Evolutionary conservation across 2,113 vertebrate genomes (phyloP).

Genomic region (Orientallactaga bullata): DNA sequence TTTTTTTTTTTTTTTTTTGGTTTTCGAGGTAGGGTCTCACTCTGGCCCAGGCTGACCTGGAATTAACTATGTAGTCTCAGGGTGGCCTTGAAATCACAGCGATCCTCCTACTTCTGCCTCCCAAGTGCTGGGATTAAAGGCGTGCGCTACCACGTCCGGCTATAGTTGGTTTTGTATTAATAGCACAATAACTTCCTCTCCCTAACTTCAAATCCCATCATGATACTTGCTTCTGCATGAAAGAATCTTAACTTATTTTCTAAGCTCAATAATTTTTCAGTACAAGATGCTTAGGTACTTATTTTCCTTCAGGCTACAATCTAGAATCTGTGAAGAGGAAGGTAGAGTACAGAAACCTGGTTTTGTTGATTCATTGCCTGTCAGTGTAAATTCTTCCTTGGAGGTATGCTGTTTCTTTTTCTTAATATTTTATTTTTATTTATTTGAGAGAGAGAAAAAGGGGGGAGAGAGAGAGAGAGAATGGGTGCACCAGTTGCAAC

Average conservation of each 20-base stretch:
- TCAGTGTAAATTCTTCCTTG: constrained; percentile 61
- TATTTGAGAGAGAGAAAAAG: too few species aligned
- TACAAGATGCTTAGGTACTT: constrained; percentile 51
- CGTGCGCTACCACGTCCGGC: too few species aligned
- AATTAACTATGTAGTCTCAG: too few species aligned
- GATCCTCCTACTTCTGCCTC: too few species aligned
- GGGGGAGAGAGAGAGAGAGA: too few species aligned
- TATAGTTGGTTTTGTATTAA: constrained; percentile 80
- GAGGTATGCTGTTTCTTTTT: constrained; percentile 40
- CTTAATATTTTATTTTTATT: too few species aligned
- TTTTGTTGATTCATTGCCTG: constrained; percentile 34
- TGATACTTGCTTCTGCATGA: constrained; percentile 57
- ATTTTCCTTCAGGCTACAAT: constrained; percentile 49
- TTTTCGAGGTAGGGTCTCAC: too few species aligned
- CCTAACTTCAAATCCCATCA: constrained; percentile 70
- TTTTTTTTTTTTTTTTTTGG: too few species aligned
- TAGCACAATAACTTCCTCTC: constrained; percentile 83
- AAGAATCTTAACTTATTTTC: constrained; percentile 21
- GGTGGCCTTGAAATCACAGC: too few species aligned
- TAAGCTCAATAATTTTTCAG: constrained; percentile 60
- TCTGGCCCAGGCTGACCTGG: too few species aligned
- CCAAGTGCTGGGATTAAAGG: too few species aligned
- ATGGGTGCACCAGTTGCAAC: too few species aligned
- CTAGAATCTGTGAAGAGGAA: constrained; percentile 58
- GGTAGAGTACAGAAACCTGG: constrained; percentile 46